These are phyloP conservation scores for Rhopalosiphum nymphaeae DNA, from an alignment of 2,888 invertebrate species.

Conservation along the genomic window DNA sequence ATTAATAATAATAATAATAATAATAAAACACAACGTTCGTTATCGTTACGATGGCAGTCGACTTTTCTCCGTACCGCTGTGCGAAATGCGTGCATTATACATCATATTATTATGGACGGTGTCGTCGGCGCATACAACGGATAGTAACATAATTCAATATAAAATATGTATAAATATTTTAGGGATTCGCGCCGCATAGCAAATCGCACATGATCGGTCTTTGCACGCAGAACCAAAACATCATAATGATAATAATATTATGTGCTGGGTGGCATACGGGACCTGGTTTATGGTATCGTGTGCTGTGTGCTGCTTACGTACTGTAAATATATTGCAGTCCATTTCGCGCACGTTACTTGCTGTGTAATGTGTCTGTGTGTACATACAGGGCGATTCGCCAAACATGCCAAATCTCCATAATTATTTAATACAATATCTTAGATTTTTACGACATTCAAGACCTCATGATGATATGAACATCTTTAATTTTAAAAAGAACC, in stretches of 20 bases:
- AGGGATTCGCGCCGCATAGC: background rate
- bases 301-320: background rate
- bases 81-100: background rate
- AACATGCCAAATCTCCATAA: background rate
- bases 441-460: background rate
- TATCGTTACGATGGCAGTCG: background rate
- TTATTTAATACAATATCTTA: background rate
- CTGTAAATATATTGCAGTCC: constrained; percentile 4
- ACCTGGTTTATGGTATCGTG: background rate
- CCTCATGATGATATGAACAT: background rate
- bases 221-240: background rate
- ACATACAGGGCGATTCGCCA: background rate
- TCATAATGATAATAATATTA: constrained; percentile 9
- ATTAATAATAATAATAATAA: background rate
- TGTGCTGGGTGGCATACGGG: background rate
- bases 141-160: background rate
- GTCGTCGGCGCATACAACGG: background rate
- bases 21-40: background rate
- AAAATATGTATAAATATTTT: background rate
- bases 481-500: background rate
- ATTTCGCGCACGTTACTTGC: background rate
- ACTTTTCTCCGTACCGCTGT: background rate
- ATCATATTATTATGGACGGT: background rate
- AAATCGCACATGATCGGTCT: background rate
- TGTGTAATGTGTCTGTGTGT: background rate